Percentiles rank a stretch among this genome's conserved stretches.
phyloP scores from a whole-genome alignment of 30 jellyfish, hydroid and myxozoan genomes.

The Aurelia coerulea region DNA sequence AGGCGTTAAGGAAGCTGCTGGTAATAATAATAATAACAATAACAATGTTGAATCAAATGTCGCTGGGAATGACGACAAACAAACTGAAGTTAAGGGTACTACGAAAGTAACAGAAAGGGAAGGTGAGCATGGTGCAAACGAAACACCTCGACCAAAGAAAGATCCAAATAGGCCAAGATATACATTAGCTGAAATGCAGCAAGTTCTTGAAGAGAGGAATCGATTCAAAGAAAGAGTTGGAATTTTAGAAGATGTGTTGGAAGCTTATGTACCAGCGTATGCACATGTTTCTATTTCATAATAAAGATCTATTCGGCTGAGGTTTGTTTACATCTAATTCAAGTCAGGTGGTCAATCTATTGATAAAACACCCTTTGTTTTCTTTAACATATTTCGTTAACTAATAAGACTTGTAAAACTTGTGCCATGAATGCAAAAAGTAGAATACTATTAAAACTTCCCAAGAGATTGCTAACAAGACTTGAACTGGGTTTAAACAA shows the following conservation, averaged over 20 bases:
- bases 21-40: no score
- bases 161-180: constrained; percentile 99
- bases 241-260: constrained; percentile 87
- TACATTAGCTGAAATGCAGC: constrained; percentile 96
- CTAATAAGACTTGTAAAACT: no score
- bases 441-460: no score
- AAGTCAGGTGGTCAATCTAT: no score
- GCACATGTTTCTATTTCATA: not conserved
- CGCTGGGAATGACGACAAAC: not conserved
- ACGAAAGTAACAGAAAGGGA: not conserved
- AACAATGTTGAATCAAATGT: not conserved
- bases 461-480: no score
- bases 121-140: not conserved
- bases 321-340: no score
- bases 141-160: constrained; percentile 55
- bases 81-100: not conserved
- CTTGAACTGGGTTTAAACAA: no score
- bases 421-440: no score
- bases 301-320: not conserved
- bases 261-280: constrained; percentile 63
- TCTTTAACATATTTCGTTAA: no score
- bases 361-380: no score
- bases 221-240: constrained; percentile 73
- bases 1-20: no score
- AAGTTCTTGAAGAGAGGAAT: constrained; percentile 90